Conservation (phyloP, 2,113 vertebrate species). For the Setophaga petechia region DNA sequence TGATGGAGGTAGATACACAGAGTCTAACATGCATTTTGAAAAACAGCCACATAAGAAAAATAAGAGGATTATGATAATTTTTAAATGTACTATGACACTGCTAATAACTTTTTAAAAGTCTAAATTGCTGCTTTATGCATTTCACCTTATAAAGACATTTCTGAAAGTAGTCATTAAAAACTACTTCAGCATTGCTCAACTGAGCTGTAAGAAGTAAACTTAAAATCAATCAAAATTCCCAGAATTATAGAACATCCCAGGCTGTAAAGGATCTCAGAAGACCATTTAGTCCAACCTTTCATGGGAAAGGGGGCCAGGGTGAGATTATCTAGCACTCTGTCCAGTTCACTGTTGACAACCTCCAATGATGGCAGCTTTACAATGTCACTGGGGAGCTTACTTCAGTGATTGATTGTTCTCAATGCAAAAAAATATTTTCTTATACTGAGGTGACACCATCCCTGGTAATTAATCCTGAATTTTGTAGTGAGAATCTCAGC, state of each 20-base stretch:
- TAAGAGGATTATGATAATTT: background rate
- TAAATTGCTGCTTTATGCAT: background rate
- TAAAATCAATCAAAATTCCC: background rate
- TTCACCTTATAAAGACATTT: background rate
- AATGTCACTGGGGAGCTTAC: accelerated
- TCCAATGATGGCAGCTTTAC: background rate
- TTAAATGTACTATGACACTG: background rate
- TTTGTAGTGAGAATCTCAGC: background rate
- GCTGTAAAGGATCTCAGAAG: background rate
- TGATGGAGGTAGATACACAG: background rate
- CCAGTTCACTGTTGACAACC: background rate
- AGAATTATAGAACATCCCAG: background rate
- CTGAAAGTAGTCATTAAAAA: background rate
- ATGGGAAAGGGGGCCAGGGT: background rate
- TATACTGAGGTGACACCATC: background rate
- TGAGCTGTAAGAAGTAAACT: background rate
- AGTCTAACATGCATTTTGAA: background rate
- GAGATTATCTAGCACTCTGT: background rate
- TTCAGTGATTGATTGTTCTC: background rate
- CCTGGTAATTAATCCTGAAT: background rate
- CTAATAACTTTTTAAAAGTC: background rate
- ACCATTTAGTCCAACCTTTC: background rate
- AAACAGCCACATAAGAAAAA: background rate
- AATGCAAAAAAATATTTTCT: background rate
- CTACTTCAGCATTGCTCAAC: background rate